Percentiles rank a stretch among this genome's conserved stretches.
Evolutionary conservation across 2,888 invertebrate species (phyloP).

Genomic region (Drosophila antonietae): DNA sequence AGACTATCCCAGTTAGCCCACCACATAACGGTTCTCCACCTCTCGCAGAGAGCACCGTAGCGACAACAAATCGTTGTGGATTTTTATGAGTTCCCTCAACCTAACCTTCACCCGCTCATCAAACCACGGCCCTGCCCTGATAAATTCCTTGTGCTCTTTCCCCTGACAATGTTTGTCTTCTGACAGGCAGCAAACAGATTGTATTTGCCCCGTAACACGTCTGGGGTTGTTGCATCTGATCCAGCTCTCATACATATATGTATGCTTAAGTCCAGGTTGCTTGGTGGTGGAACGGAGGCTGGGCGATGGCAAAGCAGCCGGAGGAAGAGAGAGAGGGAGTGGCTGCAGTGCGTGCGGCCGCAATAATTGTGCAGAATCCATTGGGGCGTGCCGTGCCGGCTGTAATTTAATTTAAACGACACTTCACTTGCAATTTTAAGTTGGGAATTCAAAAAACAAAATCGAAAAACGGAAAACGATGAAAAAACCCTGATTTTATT

Average conservation of each 20-base stretch:
- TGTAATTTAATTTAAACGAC: slow-evolving; percentile 79
- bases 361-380: slow-evolving; percentile 60
- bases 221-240: slow-evolving; percentile 53
- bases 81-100: slow-evolving; percentile 71
- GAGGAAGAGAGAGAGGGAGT: neutral
- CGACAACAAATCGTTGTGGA: slow-evolving; percentile 76
- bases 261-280: slow-evolving; percentile 28
- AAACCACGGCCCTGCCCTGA: slow-evolving; percentile 5
- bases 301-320: neutral
- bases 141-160: slow-evolving; percentile 22
- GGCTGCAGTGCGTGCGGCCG: slow-evolving; percentile 59
- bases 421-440: slow-evolving; percentile 66
- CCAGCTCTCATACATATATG: slow-evolving; percentile 30
- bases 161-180: slow-evolving; percentile 62
- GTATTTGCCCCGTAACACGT: slow-evolving; percentile 51
- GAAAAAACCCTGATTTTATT: neutral
- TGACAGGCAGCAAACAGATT: slow-evolving; percentile 78
- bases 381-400: slow-evolving; percentile 63
- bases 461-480: neutral
- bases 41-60: slow-evolving; percentile 14
- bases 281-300: slow-evolving; percentile 19
- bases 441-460: slow-evolving; percentile 19
- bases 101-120: slow-evolving; percentile 9
- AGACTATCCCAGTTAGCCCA: slow-evolving; percentile 51
- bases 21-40: slow-evolving; percentile 57